These are phyloP conservation scores for Pachyuromys duprasi DNA, from an alignment of 2,797 vertebrate species.

Conservation along the genomic window DNA sequence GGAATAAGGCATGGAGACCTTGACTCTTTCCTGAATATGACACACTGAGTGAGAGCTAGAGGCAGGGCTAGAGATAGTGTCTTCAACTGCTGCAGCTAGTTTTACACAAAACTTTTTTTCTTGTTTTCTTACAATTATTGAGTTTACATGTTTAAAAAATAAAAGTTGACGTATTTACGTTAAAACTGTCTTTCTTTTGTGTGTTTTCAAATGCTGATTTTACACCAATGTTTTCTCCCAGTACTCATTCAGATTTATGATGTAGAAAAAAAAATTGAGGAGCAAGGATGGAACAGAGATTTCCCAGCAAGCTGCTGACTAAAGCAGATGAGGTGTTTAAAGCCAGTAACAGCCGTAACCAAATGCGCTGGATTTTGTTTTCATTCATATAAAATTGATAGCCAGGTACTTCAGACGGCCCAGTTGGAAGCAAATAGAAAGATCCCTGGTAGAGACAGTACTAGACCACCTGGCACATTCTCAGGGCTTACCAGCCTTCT, in stretches of 20 bases:
- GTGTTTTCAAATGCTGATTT: not conserved
- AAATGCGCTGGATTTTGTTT: not conserved
- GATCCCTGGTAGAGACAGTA: not conserved
- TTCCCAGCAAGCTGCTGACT: conserved; percentile 22
- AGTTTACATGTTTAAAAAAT: not conserved
- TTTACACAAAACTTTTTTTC: not conserved
- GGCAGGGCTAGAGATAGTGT: not conserved
- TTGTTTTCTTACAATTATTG: not conserved
- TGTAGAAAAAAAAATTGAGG: not conserved
- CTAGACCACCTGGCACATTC: not conserved
- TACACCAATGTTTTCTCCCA: not conserved
- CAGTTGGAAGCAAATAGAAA: not conserved
- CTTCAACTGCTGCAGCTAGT: not conserved
- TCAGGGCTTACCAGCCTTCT: not conserved
- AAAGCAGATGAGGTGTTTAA: not conserved
- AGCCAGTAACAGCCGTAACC: not conserved
- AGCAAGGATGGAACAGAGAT: not conserved
- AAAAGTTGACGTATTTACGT: not conserved
- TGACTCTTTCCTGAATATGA: not conserved
- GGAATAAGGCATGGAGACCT: not conserved
- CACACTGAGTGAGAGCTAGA: not conserved
- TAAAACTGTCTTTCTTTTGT: conserved; percentile 1
- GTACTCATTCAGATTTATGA: conserved; percentile 26
- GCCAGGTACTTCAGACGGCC: not conserved
- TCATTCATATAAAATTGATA: not conserved